Evolutionary conservation across 2,888 invertebrate species (phyloP), one percentile per base, ranked within the genome.

Genomic region (Drosophila nr. perissopoda): DNA sequence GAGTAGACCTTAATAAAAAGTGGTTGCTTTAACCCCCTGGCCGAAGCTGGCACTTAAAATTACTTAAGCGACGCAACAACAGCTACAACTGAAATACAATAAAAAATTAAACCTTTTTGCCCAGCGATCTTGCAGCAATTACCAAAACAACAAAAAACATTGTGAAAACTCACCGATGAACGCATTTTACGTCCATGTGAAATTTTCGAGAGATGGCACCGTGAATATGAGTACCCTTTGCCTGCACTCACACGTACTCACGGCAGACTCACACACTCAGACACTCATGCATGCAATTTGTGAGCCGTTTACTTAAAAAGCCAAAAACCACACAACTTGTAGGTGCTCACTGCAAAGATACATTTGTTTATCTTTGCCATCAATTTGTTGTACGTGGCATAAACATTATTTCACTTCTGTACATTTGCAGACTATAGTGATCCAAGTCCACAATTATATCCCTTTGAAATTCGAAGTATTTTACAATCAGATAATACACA

Each of bases 11-110:
- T 73, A 69, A 81, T 72, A 78, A 71, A 58, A 70, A 54, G 51
- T 63, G 64, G 64, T 64, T 85, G 67, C 73, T 77, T 89, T 76
- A 85, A 89, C 86, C 89, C 82, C 71, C 46, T 25, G 65, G 70
- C 56, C 53, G 40, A 31, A 51, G 21, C 27, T 68, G 62, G 74
- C 83, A 89, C 88, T 84, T 84, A 68, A 84, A 76, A 75, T 82
- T 63, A 70, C 73, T 70, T 66, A 78, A 87, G 65, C 79, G 65
- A 59, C 66, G 53, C 52, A 70, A 29, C 25, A 46, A 36, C 42
- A 62, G 52, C 25, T 52, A 51, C 54, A 46, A 68, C 42, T 62
- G 54, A 68, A 48, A 53, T 40, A 42, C 40, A 54, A 62, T 56
- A 67, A 67, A 70, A 38, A 76, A 42, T 51, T 51, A 61, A 61